Base-by-base conservation (phyloP, 2,888 invertebrate genomes). In the Tipula vernalis region DNA sequence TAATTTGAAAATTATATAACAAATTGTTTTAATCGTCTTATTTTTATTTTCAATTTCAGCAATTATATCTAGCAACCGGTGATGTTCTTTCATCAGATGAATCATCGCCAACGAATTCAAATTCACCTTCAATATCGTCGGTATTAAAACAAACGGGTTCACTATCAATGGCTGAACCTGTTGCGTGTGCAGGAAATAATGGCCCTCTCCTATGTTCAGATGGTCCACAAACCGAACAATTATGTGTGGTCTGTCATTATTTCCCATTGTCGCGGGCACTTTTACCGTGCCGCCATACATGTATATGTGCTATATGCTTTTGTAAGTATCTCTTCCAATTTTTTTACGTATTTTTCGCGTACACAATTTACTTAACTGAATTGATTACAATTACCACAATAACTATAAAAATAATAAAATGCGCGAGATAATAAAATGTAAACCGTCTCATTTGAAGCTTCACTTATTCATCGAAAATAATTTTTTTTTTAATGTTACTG, bases 221-320 rank as follows among this genome's bases (percentile, higher is more conserved):
- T 87, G 88, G 87, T 51, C 92, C 92, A 12, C 90, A 93, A 71
- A 93, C 93, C 92, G 94, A 94, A 89, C 94, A 94, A 89, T 91
- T 94, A 3, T 97, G 97, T 92, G 96, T 96, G 88, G 97, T 97
- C 89, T 97, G 97, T 92, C 96, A 96, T 89, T 94, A 94, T 89
- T 95, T 94, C 89, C 95, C 95, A 28, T 93, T 97, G 86, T 95
- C 96, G 0, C 93, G 96, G 88, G 97, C 96, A 51, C 92, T 97
- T 87, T 92, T 97, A 89, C 97, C 97, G 0, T 97, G 97, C 92
- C 93, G 96, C 18, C 97, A 97, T 91, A 96, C 97, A 4, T 97
- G 97, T 89, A 94, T 97, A 51, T 97, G 97, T 91, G 95, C 95
- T 36, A 93, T 94, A 85, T 97, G 97, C 90, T 95, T 97, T 90